Evolutionary conservation across 1,140 invertebrate genomes (phyloP), one percentile per base, ranked within the genome.

Genomic region (Aphelenchoides avenae): DNA sequence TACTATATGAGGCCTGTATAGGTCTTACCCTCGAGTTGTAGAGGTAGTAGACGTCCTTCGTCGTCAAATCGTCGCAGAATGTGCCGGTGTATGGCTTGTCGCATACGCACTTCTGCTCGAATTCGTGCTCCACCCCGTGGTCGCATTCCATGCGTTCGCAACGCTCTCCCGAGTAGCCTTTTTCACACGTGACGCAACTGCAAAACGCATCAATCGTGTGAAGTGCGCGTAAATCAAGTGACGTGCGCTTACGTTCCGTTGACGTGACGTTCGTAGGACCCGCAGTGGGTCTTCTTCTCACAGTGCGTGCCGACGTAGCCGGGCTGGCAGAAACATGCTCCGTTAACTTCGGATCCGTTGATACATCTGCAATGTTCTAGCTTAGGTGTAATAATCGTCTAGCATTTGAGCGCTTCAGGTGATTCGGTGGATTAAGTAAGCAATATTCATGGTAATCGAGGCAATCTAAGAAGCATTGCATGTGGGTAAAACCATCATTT

Each of bases 231-330:
- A 51, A 3, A 27, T 6, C 34, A 22, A 29, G 6, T n/a, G 1
- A 13, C 11, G 3, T 20, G 41, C 6, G 33, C 41, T 41, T 15
- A 71, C 61, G 57, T 52, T 51, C 69, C 69, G 34, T 71, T 65
- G 9, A 18, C 33, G 36, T 52, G 51, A 22, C 66, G 48, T 24
- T 73, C 50, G 43, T 57, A 71, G 5, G 64, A 44, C 18, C 33
- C 44, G 37, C 68, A 71, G 5, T 67, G 54, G 48, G 66, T 63
- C 29, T 65, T 31, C 11, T 42, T 31, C 39, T 73, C 64, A 34
- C 70, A 73, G 36, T 70, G 62, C 9, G 54, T 61, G 1, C 70
- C 70, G 7, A 52, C 56, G 37, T 24, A 73, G 26, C 69, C 65
- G 4, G 57, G 46, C 11, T 61, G 33, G 30, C 61, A 64, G 5